phyloP scores from a whole-genome alignment of 2,797 vertebrate genomes.

The Pangasius krempfi region DNA sequence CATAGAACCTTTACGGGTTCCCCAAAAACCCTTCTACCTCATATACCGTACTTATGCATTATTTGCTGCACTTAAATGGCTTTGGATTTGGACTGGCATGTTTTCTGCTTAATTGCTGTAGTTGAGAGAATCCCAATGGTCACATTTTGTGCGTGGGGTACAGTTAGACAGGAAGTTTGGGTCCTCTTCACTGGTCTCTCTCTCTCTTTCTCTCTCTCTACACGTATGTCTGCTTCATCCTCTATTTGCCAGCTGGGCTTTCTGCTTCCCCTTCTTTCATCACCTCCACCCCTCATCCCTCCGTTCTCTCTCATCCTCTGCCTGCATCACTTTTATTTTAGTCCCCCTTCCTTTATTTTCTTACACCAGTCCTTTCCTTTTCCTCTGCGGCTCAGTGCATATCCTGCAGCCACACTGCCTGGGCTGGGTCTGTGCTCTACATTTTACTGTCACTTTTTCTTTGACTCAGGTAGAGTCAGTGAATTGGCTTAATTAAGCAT shows the following conservation, averaged over 20 bases:
- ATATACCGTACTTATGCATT: background rate
- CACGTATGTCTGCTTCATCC: background rate
- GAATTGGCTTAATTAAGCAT: background rate
- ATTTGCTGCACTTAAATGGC: background rate
- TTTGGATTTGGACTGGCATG: background rate
- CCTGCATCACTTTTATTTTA: conserved; percentile 31
- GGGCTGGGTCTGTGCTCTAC: background rate
- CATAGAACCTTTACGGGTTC: background rate
- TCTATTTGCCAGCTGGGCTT: conserved; percentile 44
- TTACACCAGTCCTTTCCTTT: conserved; percentile 36
- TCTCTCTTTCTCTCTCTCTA: background rate
- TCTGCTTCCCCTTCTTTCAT: conserved; percentile 42
- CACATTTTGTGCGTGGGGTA: conserved; percentile 8
- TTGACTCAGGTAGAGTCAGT: background rate
- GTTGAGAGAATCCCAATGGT: background rate
- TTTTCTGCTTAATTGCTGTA: background rate
- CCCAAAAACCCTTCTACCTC: background rate
- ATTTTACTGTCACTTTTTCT: background rate
- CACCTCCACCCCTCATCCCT: conserved; percentile 42
- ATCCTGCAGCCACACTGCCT: conserved; percentile 1
- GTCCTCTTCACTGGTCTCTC: conserved; percentile 33
- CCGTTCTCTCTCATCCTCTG: conserved; percentile 33
- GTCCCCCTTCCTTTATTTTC: conserved; percentile 18
- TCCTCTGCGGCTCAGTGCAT: conserved; percentile 22
- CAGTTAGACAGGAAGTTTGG: conserved; percentile 55